Evolutionary conservation across 2,888 invertebrate species (phyloP), one percentile per base, ranked within the genome.

Genomic region (Camponotus fellah): DNA sequence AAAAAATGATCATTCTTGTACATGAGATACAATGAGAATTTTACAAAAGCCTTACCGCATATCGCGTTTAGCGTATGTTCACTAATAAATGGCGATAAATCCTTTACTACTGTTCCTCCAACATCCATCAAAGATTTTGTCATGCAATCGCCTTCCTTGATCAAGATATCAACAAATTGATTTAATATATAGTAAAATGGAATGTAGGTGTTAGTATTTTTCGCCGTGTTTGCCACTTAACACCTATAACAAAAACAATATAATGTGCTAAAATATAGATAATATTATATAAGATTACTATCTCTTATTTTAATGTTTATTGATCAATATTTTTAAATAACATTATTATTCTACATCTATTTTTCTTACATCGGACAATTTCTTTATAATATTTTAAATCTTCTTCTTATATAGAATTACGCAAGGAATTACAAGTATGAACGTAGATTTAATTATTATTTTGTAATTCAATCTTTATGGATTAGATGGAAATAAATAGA

Each of bases 191-290:
- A n/a, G n/a, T 96, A 84, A 96, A 97, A 91, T 97, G 97, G 90
- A 97, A 97, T 0, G 97, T 96, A 0, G 96, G 96, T 0, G 97
- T 97, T n/a, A 97, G 91, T 84, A 96, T 95, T 92, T 96, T 96
- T 72, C 97, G 94, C n/a, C 97, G 95, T 0, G 94, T 91, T 64
- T 96, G 96, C 97, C 97, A 97, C 93, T 96, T 96, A 26, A 88
- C 69, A 40, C 96, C 96, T 96, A 14, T 21, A 34, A 66, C 9
- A 56, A 10, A 56, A 14, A 21, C 37, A 37, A 37, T 6, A 37
- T 37, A 37, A 37, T 37, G 0, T 3, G 9, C 26, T 53, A 17
- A 0, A 37, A 53, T 53, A 53, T 1, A 53, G 8, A n/a, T 53
- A 8, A n/a, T n/a, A 53, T 53, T 8, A 53, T n/a, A n/a, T 49